Conservation (phyloP, 2,888 invertebrate genomes). For the Dermolepida albohirtum region DNA sequence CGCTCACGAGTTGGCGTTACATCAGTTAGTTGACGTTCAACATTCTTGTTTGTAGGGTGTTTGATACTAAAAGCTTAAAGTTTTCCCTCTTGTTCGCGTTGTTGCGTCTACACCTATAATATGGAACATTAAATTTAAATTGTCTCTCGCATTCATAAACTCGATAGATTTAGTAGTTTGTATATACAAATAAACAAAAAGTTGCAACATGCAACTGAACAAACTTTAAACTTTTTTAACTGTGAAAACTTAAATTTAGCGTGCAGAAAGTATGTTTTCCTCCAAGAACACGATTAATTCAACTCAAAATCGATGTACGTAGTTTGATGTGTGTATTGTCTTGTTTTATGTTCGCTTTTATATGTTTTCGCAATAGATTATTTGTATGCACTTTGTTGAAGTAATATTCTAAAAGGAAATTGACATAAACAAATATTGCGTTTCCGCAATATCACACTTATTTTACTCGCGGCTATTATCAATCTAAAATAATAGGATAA, state of each 20-base stretch:
- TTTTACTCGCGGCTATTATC: too few species aligned
- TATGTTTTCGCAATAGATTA: too few species aligned
- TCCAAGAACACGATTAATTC: slow-evolving; percentile 4
- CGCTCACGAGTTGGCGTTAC: slow-evolving; percentile 15
- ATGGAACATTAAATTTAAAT: slow-evolving; percentile 14
- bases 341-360: background rate
- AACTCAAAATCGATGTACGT: slow-evolving; percentile 3
- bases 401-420: too few species aligned
- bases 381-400: too few species aligned
- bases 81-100: slow-evolving; percentile 12
- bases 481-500: too few species aligned
- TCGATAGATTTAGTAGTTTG: background rate
- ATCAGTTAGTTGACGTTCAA: slow-evolving; percentile 26
- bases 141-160: slow-evolving; percentile 1
- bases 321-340: slow-evolving; percentile 2
- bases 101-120: slow-evolving; percentile 11
- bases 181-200: background rate
- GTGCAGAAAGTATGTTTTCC: slow-evolving; percentile 11
- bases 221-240: background rate
- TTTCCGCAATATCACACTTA: too few species aligned
- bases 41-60: slow-evolving; percentile 17
- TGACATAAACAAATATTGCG: too few species aligned
- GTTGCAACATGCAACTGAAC: background rate
- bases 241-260: slow-evolving; percentile 7
- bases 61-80: background rate